Evolutionary conservation across 2,113 vertebrate genomes (phyloP), one percentile per base, ranked within the genome.

Genomic region (Lutjanus erythropterus): DNA sequence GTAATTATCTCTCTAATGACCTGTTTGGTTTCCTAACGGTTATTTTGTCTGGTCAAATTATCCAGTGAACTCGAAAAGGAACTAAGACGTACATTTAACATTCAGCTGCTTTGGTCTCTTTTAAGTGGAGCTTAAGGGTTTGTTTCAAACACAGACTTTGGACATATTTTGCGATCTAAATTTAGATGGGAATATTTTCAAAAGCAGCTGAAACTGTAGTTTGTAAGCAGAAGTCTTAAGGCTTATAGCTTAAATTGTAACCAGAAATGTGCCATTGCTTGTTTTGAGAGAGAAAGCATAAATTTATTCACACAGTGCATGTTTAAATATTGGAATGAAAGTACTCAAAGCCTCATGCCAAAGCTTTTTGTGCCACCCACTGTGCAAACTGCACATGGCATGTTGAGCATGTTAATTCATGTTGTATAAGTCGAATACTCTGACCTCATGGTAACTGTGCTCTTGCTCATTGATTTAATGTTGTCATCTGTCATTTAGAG

Each of bases 1-100:
- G 65, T 83, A 86, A 81, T 90, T 75, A 86, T 68, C 70, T 44
- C 78, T 56, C 49, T 81, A 92, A 90, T 83, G 74, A 84, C 56
- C 68, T 27, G 46, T 83, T 87, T 85, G 83, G 66, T 61, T 81
- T 84, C 65, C 33, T 44, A 77, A 73, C 41, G 14, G 60, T 84
- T 84, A 71, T 72, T 88, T 88, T 80, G 66, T 70, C 79, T 65
- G 64, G 61, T 86, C 69, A 78, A 83, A 69, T 83, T 50, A 81
- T 87, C 78, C 71, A 10, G 49, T 69, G 71, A 67, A 72, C 67
- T 78, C 46, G 42, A 25, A 75, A 74, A 72, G 41, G 65, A 76
- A 53, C 49, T 49, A 12, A 81, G 55, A 47, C n/a, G 8, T 70
- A 46, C 49, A 76, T 85, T 85, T 84, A 78, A 64, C 75, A 23